A percentile compares a stretch with the other conserved stretches of the same genome.
Evolutionary conservation across 30 jellyfish, hydroid and myxozoan genomes (phyloP).

Genomic region (Aurelia coerulea): DNA sequence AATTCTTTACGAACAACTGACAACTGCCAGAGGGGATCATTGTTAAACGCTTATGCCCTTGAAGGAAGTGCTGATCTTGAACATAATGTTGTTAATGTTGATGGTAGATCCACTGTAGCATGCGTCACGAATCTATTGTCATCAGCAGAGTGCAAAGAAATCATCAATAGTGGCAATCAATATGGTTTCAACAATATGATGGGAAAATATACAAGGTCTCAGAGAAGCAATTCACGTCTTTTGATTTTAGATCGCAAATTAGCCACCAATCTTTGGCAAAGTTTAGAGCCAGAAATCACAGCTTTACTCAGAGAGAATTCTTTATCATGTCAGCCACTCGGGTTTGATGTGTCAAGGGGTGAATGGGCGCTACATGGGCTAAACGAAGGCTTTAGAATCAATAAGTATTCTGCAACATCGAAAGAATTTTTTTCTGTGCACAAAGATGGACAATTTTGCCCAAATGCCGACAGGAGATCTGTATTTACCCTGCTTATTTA

Average conservation of each 20-base stretch:
- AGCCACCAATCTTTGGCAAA: conserved; percentile 43
- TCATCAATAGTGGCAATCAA: background rate
- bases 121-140: conserved; percentile 20
- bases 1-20: conserved; percentile 34
- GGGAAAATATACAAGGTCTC: background rate
- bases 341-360: conserved; percentile 67
- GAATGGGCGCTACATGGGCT: conserved; percentile 49
- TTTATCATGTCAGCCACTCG: no score
- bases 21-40: conserved; percentile 20
- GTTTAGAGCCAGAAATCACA: background rate
- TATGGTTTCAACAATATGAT: conserved; percentile 1
- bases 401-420: conserved; percentile 16
- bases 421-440: conserved; percentile 57
- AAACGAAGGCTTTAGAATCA: conserved; percentile 43
- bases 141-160: conserved; percentile 17
- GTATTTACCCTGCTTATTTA: conserved; percentile 45
- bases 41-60: background rate
- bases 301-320: background rate
- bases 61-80: conserved; percentile 2
- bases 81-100: conserved; percentile 4
- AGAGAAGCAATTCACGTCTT: conserved; percentile 42
- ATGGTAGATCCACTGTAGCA: conserved; percentile 19
- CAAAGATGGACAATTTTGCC: conserved; percentile 76
- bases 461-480: conserved; percentile 68
- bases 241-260: conserved; percentile 26